Evolutionary conservation across 30 jellyfish, hydroid and myxozoan species (phyloP), one percentile per base, ranked within the genome.

Genomic region (Cassiopea xamachana): DNA sequence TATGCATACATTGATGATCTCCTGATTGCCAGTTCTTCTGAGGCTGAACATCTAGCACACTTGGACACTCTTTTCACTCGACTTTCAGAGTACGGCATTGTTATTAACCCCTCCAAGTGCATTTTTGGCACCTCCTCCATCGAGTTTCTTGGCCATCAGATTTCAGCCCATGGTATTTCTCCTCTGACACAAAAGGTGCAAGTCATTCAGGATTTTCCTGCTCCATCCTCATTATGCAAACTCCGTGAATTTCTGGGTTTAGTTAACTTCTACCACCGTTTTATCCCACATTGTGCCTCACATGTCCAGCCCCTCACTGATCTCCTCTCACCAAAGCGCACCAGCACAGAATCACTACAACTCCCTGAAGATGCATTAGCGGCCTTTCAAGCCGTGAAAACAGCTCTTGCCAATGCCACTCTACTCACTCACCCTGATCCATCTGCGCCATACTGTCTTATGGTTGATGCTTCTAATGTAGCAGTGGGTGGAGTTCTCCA

Each of bases 401-500:
- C 79, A 1, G 91, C 91, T 51, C 85, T 87, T 15, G 83, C 94
- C 13, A 77, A 61, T 1, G 84, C 90, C 85, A 77, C 90, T 7
- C 72, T 87, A 43, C 91, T 87, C 62, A 62, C 61, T 48, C 90
- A 87, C 61, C 91, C 94, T 8, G 49, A 71, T 69, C 74, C 84
- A 47, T 91, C 19, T 17, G 82, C 94, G 10, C 81, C 89, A n/a
- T 60, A 64, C 55, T 64, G 86, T 45, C 84, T 75, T n/a, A 77
- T 79, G 84, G 79, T 75, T n/a, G 94, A 87, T 58, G 91, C 94
- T 77, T 87, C 94, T 16, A 75, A 87, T 45, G 73, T 67, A 2
- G 82, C 90, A 48, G 71, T 62, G 80, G 90, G 90, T 10, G 82
- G 90, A 7, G 83, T 60, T 48, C 83, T 74, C 15, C 90, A 77